A percentile compares a stretch with the other conserved stretches of the same genome.
These are phyloP conservation scores for Euwallacea similis DNA, from an alignment of 1,140 invertebrate genomes.

Conservation along the genomic window DNA sequence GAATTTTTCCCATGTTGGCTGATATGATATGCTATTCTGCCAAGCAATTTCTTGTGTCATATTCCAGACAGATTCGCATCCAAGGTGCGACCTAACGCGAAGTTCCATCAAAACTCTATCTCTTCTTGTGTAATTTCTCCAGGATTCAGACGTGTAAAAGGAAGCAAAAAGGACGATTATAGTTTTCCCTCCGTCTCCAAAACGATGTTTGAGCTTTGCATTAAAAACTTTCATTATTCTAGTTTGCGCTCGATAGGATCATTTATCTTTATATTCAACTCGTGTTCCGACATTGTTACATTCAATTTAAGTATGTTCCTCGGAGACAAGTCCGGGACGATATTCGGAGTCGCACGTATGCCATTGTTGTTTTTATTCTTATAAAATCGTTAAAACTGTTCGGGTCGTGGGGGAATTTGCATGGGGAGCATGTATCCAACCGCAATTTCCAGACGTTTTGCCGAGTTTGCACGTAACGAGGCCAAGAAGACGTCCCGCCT, in stretches of 20 bases:
- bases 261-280: constrained; percentile 9
- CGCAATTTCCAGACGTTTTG: constrained; percentile 23
- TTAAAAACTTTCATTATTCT: neutral
- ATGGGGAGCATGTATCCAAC: constrained; percentile 22
- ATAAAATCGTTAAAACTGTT: constrained; percentile 31
- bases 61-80: no score
- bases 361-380: constrained; percentile 31
- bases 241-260: neutral
- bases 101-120: no score
- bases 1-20: no score
- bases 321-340: neutral
- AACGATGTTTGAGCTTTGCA: no score
- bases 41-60: no score
- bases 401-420: constrained; percentile 24
- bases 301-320: constrained; percentile 22
- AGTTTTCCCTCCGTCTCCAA: no score
- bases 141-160: no score
- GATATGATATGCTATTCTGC: no score
- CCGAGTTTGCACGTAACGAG: constrained; percentile 28
- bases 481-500: constrained; percentile 13
- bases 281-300: constrained; percentile 15
- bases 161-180: no score
- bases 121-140: no score
- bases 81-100: no score
- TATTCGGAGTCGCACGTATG: constrained; percentile 13